Evolutionary conservation across 2,888 invertebrate species (phyloP).

Genomic region (Lasioglossum morio): DNA sequence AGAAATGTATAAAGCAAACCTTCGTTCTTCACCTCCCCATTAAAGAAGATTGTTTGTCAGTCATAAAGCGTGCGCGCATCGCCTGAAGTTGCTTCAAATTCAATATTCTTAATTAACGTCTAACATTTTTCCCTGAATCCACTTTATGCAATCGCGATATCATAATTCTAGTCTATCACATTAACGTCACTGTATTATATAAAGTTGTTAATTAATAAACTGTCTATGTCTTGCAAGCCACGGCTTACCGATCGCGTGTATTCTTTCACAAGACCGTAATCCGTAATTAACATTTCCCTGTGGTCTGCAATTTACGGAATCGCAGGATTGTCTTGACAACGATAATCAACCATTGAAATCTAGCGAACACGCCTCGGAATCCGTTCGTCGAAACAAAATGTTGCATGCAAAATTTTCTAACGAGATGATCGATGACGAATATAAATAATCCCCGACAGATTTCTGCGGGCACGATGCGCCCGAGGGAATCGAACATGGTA

Average conservation of each 20-base stretch:
- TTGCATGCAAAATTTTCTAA: conserved; percentile 16
- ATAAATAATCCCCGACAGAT: conserved; percentile 33
- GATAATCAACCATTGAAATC: neutral
- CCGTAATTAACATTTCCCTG: conserved; percentile 1
- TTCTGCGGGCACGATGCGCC: conserved; percentile 19
- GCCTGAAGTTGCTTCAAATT: neutral
- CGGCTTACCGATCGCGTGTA: neutral
- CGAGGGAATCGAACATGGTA: conserved; percentile 36
- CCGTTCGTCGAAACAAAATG: conserved; percentile 9
- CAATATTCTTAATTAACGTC: neutral
- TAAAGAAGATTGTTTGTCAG: neutral
- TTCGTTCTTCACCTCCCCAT: neutral
- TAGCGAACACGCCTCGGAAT: neutral
- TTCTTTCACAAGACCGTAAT: conserved; percentile 5
- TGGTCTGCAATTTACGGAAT: conserved; percentile 10
- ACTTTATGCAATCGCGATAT: neutral
- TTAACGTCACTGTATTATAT: neutral
- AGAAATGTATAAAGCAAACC: conserved; percentile 4
- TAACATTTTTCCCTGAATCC: neutral
- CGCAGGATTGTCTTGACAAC: neutral
- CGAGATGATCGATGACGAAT: conserved; percentile 46
- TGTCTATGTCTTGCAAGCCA: neutral
- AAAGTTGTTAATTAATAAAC: conserved; percentile 5
- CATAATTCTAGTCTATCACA: neutral
- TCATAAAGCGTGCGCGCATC: neutral